phyloP scores from a whole-genome alignment of 2,888 invertebrate species.

The Platypus cylindrus region DNA sequence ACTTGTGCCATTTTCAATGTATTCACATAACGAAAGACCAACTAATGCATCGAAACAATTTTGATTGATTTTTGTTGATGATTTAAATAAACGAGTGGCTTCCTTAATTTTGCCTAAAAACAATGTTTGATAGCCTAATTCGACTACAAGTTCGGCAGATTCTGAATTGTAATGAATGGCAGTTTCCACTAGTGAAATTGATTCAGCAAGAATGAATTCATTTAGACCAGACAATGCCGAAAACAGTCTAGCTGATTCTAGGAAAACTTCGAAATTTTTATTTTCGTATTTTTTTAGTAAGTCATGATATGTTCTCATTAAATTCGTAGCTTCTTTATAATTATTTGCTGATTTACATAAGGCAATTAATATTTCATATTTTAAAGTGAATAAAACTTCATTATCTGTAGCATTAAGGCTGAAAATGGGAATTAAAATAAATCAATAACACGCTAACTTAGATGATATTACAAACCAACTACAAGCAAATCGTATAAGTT shows the following conservation, averaged over 20 bases:
- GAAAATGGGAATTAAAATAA: neutral
- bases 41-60: conserved; percentile 66
- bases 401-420: conserved; percentile 32
- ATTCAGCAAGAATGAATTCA: conserved; percentile 55
- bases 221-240: conserved; percentile 57
- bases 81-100: conserved; percentile 38
- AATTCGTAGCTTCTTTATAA: conserved; percentile 56
- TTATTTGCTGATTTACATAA: conserved; percentile 68
- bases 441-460: too few species aligned
- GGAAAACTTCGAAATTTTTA: conserved; percentile 58
- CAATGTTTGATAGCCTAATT: conserved; percentile 70
- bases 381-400: conserved; percentile 63
- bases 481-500: too few species aligned
- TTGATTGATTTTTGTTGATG: conserved; percentile 73
- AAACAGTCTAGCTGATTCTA: conserved; percentile 58
- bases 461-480: too few species aligned
- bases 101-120: conserved; percentile 64
- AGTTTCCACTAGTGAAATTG: conserved; percentile 58
- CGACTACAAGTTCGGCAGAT: conserved; percentile 60
- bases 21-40: conserved; percentile 74
- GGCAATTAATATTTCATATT: conserved; percentile 54
- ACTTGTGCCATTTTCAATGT: conserved; percentile 55
- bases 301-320: conserved; percentile 53
- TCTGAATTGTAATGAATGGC: conserved; percentile 58
- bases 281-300: conserved; percentile 62